Evolutionary conservation across 2,113 vertebrate species (phyloP).

Genomic region (Saccopteryx bilineata): DNA sequence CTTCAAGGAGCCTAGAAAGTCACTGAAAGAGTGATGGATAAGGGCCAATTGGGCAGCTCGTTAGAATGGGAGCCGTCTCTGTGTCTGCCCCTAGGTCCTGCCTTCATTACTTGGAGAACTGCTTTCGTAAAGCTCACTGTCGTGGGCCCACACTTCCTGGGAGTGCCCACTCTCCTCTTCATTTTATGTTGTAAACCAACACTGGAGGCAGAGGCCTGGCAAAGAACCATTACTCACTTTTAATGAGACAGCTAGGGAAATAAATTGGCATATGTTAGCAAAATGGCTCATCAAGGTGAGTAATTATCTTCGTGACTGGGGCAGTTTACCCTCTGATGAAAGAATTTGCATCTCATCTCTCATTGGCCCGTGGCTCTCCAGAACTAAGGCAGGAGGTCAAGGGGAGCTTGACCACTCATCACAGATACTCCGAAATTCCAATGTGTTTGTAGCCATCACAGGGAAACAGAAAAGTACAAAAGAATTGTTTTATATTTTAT

Average conservation of each 20-base stretch:
- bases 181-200: constrained; percentile 59
- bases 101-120: constrained; percentile 65
- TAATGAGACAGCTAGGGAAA: constrained; percentile 84
- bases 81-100: constrained; percentile 8
- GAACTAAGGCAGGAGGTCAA: constrained; percentile 31
- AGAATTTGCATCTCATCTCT: constrained; percentile 65
- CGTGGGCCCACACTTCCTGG: not conserved
- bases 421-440: not conserved
- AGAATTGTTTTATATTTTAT: not conserved
- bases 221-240: constrained; percentile 80
- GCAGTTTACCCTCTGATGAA: constrained; percentile 71
- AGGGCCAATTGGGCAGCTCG: constrained; percentile 43
- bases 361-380: not conserved
- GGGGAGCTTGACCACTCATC: not conserved
- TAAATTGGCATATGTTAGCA: constrained; percentile 82
- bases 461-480: not conserved
- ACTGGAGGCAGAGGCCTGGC: constrained; percentile 68
- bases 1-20: constrained; percentile 68
- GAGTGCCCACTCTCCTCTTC: constrained; percentile 35
- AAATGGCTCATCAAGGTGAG: constrained; percentile 83
- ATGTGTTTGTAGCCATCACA: not conserved
- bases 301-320: constrained; percentile 79
- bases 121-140: not conserved
- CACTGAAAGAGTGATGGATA: not conserved
- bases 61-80: constrained; percentile 47